Conservation (phyloP, 2,113 vertebrate genomes). For the Aspidoscelis tigris region DNA sequence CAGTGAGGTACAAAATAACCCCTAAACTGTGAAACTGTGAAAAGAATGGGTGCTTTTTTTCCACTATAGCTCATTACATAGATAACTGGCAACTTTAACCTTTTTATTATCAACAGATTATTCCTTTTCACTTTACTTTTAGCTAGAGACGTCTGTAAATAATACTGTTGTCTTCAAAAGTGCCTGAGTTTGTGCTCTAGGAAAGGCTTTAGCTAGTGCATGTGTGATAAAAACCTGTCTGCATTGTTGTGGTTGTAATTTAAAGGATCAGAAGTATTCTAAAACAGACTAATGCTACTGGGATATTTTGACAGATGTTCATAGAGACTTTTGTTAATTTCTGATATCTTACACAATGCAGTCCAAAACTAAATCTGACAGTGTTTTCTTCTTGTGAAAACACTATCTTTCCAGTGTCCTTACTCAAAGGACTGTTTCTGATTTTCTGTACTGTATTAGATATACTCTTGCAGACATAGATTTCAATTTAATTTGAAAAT, state of each 20-base stretch:
- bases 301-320: slow-evolving; percentile 13
- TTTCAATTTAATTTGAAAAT: neutral
- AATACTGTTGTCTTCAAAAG: neutral
- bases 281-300: neutral
- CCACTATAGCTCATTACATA: too few relatives aligned
- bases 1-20: too few relatives aligned
- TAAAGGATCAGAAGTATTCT: neutral
- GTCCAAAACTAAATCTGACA: slow-evolving; percentile 28
- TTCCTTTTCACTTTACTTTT: too few relatives aligned
- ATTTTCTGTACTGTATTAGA: neutral
- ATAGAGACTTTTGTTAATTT: neutral
- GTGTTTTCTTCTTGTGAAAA: neutral
- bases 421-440: neutral
- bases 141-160: neutral
- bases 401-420: neutral
- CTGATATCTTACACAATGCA: neutral
- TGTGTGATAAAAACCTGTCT: neutral
- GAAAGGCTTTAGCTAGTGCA: neutral
- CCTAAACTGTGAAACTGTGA: too few relatives aligned
- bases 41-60: too few relatives aligned
- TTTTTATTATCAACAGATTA: too few relatives aligned
- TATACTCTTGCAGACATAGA: too few relatives aligned
- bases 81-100: too few relatives aligned
- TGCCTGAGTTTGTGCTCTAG: neutral
- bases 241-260: neutral